Base-by-base conservation (phyloP, 2,113 vertebrate species). In the Rhineura floridana region DNA sequence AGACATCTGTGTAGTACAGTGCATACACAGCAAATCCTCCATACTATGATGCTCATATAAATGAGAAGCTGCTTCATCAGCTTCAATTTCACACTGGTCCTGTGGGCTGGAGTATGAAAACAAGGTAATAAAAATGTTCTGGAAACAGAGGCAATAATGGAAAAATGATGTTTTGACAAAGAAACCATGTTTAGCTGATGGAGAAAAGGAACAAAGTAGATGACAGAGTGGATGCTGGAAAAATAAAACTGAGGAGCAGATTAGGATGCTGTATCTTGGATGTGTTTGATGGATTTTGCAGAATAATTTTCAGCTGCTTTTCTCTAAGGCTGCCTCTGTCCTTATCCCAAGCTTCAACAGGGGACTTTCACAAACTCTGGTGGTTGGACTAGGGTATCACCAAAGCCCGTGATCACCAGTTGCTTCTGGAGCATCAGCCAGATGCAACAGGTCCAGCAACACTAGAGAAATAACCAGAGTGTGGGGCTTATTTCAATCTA, bases 131-230 rank as follows among this genome's bases (percentile, higher is more conserved):
- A 78, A 89, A 90, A 77, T 87, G 2, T 81, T 91, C 80, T 39
- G 88, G 89, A 91, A 91, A 87, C 4, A 93, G n/a, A n/a, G 83
- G 82, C 91, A 93, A 79, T 92, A 91, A 87, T 88, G 92, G 94
- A 92, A 50, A 93, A 93, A 93, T 42, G 94, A 91, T 94, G 94
- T 93, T 97, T 95, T 95, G 95, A 95, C 90, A 94, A 28, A 6
- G 93, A 86, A 88, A 86, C 90, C 89, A 1, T 91, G 23, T 55
- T 80, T 48, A 88, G 88, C 10, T 93, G 95, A 94, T 86, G 91
- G 89, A 80, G 13, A 91, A 91, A 86, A 92, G 52, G 84, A 93
- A 87, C 69, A 0, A 39, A 92, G 89, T 0, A 19, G 50, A 87
- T 92, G 94, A 94, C 87, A 1, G 89, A 96, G 93, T 91, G 91